Conservation (phyloP, 1,140 invertebrate genomes). For the Macrostomum lignano region DNA sequence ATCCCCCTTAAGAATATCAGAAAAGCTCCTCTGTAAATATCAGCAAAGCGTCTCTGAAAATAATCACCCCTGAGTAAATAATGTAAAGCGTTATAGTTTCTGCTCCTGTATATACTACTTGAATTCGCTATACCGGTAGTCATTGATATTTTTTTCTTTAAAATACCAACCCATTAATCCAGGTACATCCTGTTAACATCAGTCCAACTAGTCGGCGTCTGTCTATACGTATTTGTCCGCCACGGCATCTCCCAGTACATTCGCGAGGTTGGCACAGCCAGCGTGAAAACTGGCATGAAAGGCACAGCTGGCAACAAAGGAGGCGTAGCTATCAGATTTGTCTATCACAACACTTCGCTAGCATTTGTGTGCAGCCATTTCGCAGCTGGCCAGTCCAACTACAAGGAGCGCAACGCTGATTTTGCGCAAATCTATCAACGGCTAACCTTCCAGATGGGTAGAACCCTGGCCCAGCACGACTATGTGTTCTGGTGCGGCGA, state of each 20-base stretch:
- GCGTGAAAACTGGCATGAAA: slow-evolving; percentile 82
- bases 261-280: slow-evolving; percentile 64
- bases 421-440: slow-evolving; percentile 75
- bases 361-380: slow-evolving; percentile 97
- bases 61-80: no score
- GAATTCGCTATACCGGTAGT: no score
- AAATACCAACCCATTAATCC: slow-evolving; percentile 54
- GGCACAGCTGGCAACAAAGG: slow-evolving; percentile 75
- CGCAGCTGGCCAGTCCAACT: slow-evolving; percentile 81
- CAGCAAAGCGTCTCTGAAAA: no score
- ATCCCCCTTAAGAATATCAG: no score
- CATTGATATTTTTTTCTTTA: slow-evolving; percentile 26
- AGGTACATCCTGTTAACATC: slow-evolving; percentile 70
- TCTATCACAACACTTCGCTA: slow-evolving; percentile 62
- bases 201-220: slow-evolving; percentile 86
- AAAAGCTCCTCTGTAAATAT: no score
- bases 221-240: slow-evolving; percentile 68
- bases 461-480: slow-evolving; percentile 55
- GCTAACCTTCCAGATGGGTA: slow-evolving; percentile 43
- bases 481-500: slow-evolving; percentile 98
- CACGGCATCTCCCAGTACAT: slow-evolving; percentile 15
- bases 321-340: slow-evolving; percentile 67
- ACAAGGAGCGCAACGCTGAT: slow-evolving; percentile 75
- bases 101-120: no score
- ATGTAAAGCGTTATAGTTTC: no score